phyloP scores from a whole-genome alignment of 1,140 invertebrate species.

The Drosophila kanapiae region DNA sequence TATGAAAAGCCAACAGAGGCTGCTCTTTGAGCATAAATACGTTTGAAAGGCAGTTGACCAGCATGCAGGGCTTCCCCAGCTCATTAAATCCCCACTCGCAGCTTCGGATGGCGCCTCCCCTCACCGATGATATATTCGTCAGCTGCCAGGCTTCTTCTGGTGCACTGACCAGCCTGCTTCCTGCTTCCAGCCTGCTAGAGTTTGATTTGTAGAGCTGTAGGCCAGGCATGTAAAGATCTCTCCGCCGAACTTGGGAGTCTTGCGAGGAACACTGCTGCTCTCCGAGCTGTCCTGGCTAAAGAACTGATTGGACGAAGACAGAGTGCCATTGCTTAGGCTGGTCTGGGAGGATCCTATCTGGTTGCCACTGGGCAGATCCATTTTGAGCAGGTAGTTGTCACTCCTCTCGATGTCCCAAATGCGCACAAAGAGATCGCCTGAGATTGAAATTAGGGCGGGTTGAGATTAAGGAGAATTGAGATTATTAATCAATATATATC shows the following conservation, averaged over 20 bases:
- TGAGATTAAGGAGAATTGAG: no score
- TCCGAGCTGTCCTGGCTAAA: slow-evolving; percentile 66
- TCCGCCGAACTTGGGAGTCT: slow-evolving; percentile 71
- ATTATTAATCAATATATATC: background rate
- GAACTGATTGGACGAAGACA: slow-evolving; percentile 46
- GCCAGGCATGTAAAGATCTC: slow-evolving; percentile 91
- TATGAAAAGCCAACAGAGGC: slow-evolving; percentile 85
- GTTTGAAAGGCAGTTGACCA: slow-evolving; percentile 94
- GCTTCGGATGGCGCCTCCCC: slow-evolving; percentile 91
- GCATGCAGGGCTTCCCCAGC: slow-evolving; percentile 89
- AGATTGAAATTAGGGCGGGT: background rate
- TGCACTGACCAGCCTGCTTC: slow-evolving; percentile 57
- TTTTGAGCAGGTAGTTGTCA: slow-evolving; percentile 94
- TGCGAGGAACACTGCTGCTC: slow-evolving; percentile 42
- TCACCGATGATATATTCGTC: slow-evolving; percentile 87
- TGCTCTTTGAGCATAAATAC: slow-evolving; percentile 91
- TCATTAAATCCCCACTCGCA: slow-evolving; percentile 90
- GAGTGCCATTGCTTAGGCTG: slow-evolving; percentile 50
- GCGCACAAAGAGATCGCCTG: slow-evolving; percentile 91
- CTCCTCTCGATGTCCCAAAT: slow-evolving; percentile 97
- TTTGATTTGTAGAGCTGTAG: slow-evolving; percentile 89
- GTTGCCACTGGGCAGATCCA: slow-evolving; percentile 72
- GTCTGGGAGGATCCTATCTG: slow-evolving; percentile 25
- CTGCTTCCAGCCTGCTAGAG: no score
- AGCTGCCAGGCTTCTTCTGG: slow-evolving; percentile 89